Evolutionary conservation across 2,113 vertebrate species (phyloP).

Genomic region (Coregonus clupeaformis): DNA sequence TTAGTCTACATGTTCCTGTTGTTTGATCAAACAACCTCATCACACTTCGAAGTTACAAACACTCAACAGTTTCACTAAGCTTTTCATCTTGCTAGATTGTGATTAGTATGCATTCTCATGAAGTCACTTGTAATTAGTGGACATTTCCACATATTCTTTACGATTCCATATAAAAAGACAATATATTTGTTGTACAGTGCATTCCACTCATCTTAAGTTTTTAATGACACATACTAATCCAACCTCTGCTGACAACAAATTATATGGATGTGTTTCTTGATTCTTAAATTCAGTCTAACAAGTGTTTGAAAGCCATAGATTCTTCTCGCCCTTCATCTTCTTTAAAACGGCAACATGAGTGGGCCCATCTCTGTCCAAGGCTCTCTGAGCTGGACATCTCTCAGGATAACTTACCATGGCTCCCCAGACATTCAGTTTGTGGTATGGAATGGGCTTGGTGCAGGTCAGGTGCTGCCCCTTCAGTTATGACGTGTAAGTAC

Average conservation of each 20-base stretch:
- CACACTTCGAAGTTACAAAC: neutral
- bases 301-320: neutral
- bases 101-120: neutral
- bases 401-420: slow-evolving; percentile 15
- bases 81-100: neutral
- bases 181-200: neutral
- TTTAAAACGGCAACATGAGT: neutral
- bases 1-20: neutral
- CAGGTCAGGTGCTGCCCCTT: slow-evolving; percentile 1
- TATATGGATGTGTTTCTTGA: neutral
- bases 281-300: neutral
- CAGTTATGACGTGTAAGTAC: slow-evolving; percentile 1
- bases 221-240: no score
- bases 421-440: neutral
- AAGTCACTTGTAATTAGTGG: neutral
- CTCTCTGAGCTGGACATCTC: neutral
- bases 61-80: neutral
- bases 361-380: neutral
- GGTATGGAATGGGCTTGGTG: neutral
- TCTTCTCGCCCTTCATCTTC: neutral
- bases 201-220: neutral
- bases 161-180: neutral
- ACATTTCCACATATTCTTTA: neutral
- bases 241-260: neutral
- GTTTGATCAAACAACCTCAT: neutral